phyloP scores from a whole-genome alignment of 2,888 invertebrate species.

The Boloria selene region DNA sequence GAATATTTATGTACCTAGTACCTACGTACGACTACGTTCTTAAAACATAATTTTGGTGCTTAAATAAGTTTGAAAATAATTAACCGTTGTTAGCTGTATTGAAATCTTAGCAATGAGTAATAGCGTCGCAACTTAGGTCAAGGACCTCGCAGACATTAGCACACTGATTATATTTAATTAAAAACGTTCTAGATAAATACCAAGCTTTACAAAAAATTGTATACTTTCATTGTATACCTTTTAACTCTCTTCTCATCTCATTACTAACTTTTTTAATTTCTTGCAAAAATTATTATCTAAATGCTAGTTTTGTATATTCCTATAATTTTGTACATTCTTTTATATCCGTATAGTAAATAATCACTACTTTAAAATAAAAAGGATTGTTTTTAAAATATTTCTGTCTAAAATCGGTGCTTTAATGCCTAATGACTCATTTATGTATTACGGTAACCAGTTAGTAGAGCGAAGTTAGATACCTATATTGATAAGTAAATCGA shows the following conservation, averaged over 20 bases:
- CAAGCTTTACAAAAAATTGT: not conserved
- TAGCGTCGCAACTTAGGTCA: slow-evolving; percentile 13
- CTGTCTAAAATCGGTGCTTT: too few relatives aligned
- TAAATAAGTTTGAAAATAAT: not conserved
- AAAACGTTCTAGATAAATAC: slow-evolving; percentile 2
- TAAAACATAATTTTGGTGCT: not conserved
- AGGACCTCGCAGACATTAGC: slow-evolving; percentile 10
- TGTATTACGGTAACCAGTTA: not conserved
- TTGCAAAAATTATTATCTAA: too few relatives aligned
- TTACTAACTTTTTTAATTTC: not conserved
- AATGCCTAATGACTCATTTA: too few relatives aligned
- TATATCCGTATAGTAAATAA: too few relatives aligned
- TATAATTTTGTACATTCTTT: too few relatives aligned
- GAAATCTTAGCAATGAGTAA: slow-evolving; percentile 13
- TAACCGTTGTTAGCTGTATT: not conserved
- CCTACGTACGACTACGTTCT: not conserved
- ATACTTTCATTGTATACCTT: not conserved
- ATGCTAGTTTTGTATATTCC: too few relatives aligned
- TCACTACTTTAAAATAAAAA: too few relatives aligned
- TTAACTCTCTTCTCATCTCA: not conserved
- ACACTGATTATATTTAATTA: slow-evolving; percentile 13
- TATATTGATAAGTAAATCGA: not conserved
- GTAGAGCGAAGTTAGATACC: not conserved
- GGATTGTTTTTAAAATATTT: too few relatives aligned
- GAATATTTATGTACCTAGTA: not conserved